phyloP scores from a whole-genome alignment of 2,113 vertebrate genomes.

The Grantiella picta region DNA sequence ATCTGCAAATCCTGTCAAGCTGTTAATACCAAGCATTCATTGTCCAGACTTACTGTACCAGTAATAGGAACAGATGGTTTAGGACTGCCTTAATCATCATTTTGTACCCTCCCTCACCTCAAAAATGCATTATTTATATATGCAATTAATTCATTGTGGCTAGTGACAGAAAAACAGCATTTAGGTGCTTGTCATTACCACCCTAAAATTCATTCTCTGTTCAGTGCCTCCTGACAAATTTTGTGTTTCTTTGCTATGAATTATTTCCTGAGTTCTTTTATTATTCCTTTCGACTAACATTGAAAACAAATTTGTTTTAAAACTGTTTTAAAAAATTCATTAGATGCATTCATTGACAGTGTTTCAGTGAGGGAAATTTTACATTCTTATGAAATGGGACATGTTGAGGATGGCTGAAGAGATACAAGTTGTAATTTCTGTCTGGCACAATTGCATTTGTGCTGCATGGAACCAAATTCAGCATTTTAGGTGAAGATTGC shows the following conservation, averaged over 20 bases:
- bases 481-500: background rate
- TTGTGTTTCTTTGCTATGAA: background rate
- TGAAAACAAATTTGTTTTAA: background rate
- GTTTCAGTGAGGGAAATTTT: background rate
- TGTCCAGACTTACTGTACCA: background rate
- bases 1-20: constrained; percentile 4
- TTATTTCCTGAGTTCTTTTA: background rate
- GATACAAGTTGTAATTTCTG: background rate
- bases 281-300: background rate
- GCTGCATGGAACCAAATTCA: background rate
- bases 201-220: background rate
- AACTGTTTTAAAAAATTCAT: background rate
- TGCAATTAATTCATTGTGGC: background rate
- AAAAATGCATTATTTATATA: background rate
- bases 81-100: background rate
- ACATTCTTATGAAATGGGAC: background rate
- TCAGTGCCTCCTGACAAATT: background rate
- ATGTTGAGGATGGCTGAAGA: background rate
- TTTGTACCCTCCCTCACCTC: background rate
- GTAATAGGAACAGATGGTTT: constrained; percentile 4
- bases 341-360: background rate
- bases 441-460: background rate
- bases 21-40: background rate
- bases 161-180: background rate
- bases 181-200: background rate